Evolutionary conservation across 2,113 vertebrate species (phyloP).

Genomic region (Macquaria ambigua): DNA sequence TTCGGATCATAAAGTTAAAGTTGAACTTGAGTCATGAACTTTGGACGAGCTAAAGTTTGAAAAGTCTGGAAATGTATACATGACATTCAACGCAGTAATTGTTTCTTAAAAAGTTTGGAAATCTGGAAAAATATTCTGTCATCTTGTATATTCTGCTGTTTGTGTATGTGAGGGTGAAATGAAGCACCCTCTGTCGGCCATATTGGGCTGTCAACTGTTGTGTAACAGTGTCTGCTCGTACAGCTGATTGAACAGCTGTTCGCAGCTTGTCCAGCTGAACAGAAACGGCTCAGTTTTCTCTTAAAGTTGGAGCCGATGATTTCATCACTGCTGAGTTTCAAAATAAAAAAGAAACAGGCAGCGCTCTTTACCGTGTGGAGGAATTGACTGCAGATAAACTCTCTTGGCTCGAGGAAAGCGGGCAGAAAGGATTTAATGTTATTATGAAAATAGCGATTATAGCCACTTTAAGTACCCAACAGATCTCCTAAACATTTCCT

Average conservation of each 20-base stretch:
- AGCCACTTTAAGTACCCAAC: too few relatives aligned
- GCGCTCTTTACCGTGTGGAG: not conserved
- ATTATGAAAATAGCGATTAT: too few relatives aligned
- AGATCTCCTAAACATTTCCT: too few relatives aligned
- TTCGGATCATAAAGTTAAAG: not conserved
- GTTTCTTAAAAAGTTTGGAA: not conserved
- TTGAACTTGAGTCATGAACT: not conserved
- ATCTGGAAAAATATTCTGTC: not conserved
- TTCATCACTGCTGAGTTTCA: not conserved
- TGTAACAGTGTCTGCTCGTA: not conserved
- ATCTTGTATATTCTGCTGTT: not conserved
- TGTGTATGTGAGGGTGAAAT: not conserved
- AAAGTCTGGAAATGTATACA: too few relatives aligned
- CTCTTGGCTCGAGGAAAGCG: too few relatives aligned
- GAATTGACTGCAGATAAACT: not conserved
- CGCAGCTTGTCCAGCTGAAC: constrained; percentile 15
- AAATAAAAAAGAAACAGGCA: not conserved
- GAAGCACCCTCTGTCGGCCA: constrained; percentile 11
- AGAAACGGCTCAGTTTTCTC: not conserved
- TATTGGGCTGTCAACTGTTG: constrained; percentile 23
- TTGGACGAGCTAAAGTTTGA: not conserved
- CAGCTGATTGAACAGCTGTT: constrained; percentile 37
- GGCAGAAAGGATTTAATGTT: too few relatives aligned
- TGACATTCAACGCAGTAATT: not conserved
- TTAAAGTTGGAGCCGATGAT: not conserved